These are phyloP conservation scores for Peromyscus polionotus DNA, from an alignment of 2,113 vertebrate genomes.

Conservation along the genomic window DNA sequence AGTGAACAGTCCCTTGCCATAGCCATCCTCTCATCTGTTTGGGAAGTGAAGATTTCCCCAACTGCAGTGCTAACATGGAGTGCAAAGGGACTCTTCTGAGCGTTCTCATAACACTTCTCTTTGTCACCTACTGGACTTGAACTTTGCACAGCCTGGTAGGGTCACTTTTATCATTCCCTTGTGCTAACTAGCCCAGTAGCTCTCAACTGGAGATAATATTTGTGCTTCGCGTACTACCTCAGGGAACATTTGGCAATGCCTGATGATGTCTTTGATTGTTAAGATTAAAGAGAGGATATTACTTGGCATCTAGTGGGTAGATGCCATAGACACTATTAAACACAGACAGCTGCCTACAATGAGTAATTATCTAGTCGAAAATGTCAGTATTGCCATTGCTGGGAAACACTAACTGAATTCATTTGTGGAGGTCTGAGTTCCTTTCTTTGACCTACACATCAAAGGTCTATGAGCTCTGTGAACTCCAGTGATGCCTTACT, in stretches of 20 bases:
- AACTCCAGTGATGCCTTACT: not conserved
- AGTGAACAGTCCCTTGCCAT: not conserved
- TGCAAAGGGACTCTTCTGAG: not conserved
- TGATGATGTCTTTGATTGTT: conserved; percentile 13
- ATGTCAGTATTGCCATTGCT: not conserved
- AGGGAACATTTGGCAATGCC: not conserved
- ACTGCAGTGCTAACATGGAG: not conserved
- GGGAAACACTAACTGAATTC: conserved; percentile 36
- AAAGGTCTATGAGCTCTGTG: not conserved
- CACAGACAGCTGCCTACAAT: not conserved
- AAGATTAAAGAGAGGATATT: not conserved
- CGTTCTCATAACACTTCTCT: not conserved
- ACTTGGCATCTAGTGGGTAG: not conserved
- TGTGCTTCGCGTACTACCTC: not conserved
- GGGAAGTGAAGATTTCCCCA: not conserved
- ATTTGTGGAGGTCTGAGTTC: not conserved
- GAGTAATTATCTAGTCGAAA: not conserved
- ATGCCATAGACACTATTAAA: not conserved
- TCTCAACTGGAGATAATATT: conserved; percentile 24
- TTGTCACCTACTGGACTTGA: conserved; percentile 6
- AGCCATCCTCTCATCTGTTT: not conserved
- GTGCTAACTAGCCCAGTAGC: not conserved
- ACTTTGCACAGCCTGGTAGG: not conserved
- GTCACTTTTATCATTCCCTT: not conserved
- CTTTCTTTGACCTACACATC: not conserved